Base-by-base conservation (phyloP, 2,113 vertebrate species). In the Protobothrops flavoviridis region DNA sequence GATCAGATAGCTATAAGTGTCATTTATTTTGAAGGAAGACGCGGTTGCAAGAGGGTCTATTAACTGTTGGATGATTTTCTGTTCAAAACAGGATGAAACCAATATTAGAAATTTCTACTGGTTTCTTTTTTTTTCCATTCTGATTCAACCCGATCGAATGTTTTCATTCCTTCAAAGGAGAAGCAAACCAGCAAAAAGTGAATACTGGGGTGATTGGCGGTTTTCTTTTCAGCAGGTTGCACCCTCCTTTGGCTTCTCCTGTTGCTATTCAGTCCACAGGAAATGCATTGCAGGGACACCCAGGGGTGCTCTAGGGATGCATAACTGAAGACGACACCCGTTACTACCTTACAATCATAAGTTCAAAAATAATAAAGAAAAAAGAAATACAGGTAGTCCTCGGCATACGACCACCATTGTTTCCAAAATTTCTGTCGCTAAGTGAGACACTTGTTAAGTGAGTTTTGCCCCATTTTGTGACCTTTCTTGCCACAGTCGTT, bases 1-100 rank as follows among this genome's bases (percentile, higher is more conserved):
- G 96, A 96, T 97, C 95, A 96, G 93, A 96, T 95, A 95, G 23
- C 55, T 94, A 90, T 92, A 90, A 96, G 95, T 91, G 96, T 96
- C 94, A 96, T 95, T 90, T 94, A 93, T 95, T 95, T 95, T 91
- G n/a, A 92, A 95, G 96, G 96, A 86, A 89, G 93, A 89, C 88
- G 12, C 20, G 50, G 33, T 85, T 10, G 55, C 12, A 95, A 97
- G 85, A 92, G 87, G 93, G 95, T 95, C 96, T 96, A 95, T 55
- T 33, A 92, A 96, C 93, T 81, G 33, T 94, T 95, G 93, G 93
- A 93, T 69, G 61, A 56, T 74, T 26, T 39, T 81, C 96, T 91
- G 96, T 94, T 26, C 92, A 96, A 74, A 94, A 95, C 29, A 93
- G 50, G 87, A 74, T 69, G 53, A 90, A 57, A 53, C 52, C 88